phyloP scores from a whole-genome alignment of 2,113 vertebrate genomes.

The Hymenochirus boettgeri region DNA sequence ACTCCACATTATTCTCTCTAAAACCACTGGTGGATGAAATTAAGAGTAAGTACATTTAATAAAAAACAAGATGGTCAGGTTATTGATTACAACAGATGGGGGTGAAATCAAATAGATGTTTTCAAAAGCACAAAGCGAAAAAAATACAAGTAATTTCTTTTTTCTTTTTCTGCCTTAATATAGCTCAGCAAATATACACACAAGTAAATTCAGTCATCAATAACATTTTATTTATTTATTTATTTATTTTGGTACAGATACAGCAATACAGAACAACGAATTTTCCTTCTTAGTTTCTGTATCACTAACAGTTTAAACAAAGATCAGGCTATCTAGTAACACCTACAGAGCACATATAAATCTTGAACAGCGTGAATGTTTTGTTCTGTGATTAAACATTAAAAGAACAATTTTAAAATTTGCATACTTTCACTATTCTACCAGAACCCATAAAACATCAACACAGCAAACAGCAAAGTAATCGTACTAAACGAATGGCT shows the following conservation, averaged over 20 bases:
- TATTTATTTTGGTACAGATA: conserved; percentile 78
- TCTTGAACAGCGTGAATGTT: background rate
- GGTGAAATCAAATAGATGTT: conserved; percentile 96
- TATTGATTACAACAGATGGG: conserved; percentile 99
- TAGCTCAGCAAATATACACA: conserved; percentile 72
- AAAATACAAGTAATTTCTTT: conserved; percentile 98
- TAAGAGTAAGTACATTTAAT: conserved; percentile 99
- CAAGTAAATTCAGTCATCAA: conserved; percentile 84
- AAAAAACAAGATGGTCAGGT: conserved; percentile 98
- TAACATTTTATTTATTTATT: conserved; percentile 65
- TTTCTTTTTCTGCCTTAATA: conserved; percentile 81
- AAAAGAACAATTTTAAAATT: too few relatives aligned
- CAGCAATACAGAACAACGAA: conserved; percentile 80
- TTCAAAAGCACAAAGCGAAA: conserved; percentile 87
- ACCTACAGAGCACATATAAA: conserved; percentile 47
- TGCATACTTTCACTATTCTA: too few relatives aligned
- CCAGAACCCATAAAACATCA: too few relatives aligned
- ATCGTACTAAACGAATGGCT: too few relatives aligned
- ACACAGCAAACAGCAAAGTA: too few relatives aligned
- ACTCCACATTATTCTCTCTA: conserved; percentile 99
- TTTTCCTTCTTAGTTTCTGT: conserved; percentile 63
- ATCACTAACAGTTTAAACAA: conserved; percentile 61
- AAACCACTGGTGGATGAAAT: conserved; percentile 99
- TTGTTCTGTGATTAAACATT: conserved; percentile 38
- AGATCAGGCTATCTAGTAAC: conserved; percentile 57